These are phyloP conservation scores for Tetrao urogallus DNA, from an alignment of 2,113 vertebrate genomes.

Conservation along the genomic window DNA sequence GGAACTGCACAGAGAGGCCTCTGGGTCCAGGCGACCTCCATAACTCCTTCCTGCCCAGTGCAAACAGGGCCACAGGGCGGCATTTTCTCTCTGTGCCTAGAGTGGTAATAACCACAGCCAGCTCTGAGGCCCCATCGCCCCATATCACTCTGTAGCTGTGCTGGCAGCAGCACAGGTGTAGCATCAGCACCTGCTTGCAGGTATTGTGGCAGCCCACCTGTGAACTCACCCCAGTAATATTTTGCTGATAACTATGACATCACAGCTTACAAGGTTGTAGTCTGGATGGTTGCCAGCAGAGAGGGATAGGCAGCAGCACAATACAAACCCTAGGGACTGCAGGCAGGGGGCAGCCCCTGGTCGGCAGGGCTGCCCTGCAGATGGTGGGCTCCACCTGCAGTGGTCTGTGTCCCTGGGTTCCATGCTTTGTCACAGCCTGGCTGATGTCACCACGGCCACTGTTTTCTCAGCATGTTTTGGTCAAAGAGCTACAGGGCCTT, in stretches of 20 bases:
- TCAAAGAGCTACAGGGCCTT: neutral
- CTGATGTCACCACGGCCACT: neutral
- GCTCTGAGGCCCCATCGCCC: rapidly evolving
- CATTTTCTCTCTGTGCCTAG: too few species aligned
- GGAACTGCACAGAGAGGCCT: neutral
- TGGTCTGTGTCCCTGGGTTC: neutral
- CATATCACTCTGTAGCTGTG: neutral
- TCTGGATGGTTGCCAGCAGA: neutral
- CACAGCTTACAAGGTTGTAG: too few species aligned
- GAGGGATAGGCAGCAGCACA: neutral
- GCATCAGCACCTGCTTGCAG: neutral
- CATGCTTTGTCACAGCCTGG: neutral
- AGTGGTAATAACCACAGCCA: neutral
- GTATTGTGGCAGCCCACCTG: neutral
- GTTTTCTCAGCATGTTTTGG: neutral
- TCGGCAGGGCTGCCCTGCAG: neutral
- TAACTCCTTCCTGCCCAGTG: neutral
- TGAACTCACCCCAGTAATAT: neutral
- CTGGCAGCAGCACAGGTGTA: neutral
- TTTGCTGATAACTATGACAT: neutral
- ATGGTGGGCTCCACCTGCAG: neutral
- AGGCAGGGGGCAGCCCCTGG: neutral
- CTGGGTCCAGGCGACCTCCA: neutral
- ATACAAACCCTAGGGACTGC: rapidly evolving
- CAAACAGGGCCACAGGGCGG: neutral